These are phyloP conservation scores for Otus sunia DNA, from an alignment of 2,113 vertebrate species.

Conservation along the genomic window DNA sequence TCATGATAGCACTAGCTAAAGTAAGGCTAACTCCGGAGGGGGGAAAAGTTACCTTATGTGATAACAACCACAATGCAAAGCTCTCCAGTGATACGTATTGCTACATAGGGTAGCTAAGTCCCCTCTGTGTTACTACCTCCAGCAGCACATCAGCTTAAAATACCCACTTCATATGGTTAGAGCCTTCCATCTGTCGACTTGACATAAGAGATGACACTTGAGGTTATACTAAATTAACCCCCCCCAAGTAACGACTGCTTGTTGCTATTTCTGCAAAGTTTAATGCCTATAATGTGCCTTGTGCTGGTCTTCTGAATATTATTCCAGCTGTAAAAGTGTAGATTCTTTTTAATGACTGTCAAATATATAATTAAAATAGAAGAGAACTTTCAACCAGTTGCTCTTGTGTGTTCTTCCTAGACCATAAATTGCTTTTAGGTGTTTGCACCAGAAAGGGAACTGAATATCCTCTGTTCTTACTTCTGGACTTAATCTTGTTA, in stretches of 20 bases:
- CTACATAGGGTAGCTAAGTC: not conserved
- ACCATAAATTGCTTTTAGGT: not conserved
- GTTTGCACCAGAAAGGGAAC: not conserved
- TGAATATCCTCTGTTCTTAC: not conserved
- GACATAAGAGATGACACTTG: not conserved
- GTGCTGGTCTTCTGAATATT: not conserved
- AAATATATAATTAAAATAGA: conserved; percentile 19
- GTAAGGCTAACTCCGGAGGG: not conserved
- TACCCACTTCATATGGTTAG: not conserved
- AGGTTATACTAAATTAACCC: not conserved
- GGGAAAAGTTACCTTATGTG: not conserved
- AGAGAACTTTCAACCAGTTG: not conserved
- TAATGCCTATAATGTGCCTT: not conserved
- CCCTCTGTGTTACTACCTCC: conserved; percentile 15
- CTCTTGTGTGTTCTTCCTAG: not conserved
- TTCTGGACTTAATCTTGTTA: not conserved
- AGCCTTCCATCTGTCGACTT: not conserved
- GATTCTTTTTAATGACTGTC: conserved; percentile 20
- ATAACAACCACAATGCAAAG: not conserved
- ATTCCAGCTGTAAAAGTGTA: not conserved
- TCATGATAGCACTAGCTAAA: not conserved
- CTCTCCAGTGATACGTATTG: not conserved
- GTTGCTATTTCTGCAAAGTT: not conserved
- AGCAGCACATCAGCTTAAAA: not conserved
- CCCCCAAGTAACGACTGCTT: not conserved